phyloP scores from a whole-genome alignment of 2,797 vertebrate genomes.

The Sitta carolinensis region DNA sequence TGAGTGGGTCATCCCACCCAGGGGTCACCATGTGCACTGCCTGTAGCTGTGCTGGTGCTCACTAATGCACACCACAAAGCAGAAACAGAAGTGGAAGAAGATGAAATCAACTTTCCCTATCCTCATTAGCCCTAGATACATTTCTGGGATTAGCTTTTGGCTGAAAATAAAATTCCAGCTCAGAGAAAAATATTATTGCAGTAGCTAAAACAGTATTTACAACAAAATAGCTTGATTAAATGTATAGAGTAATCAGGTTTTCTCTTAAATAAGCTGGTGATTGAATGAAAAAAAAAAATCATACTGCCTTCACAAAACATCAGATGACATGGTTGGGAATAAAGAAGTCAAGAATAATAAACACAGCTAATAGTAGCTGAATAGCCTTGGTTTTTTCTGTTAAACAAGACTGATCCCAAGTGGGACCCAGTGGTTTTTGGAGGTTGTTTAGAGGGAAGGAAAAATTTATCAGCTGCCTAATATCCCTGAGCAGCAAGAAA shows the following conservation, averaged over 20 bases:
- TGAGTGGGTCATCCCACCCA: neutral
- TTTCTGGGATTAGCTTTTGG: neutral
- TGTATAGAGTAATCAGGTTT: conserved; percentile 14
- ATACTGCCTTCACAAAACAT: conserved; percentile 7
- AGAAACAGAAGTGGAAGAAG: neutral
- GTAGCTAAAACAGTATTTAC: neutral
- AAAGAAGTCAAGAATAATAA: conserved; percentile 36
- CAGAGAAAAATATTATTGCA: neutral
- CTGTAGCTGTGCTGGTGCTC: neutral
- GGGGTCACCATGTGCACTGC: fast-evolving
- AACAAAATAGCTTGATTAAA: conserved; percentile 14
- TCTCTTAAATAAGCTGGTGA: conserved; percentile 37
- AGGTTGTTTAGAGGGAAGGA: neutral
- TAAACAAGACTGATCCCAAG: neutral
- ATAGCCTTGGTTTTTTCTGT: neutral
- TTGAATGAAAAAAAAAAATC: neutral
- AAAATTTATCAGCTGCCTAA: neutral
- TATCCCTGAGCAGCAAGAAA: neutral
- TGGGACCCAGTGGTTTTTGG: neutral
- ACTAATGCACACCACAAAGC: neutral
- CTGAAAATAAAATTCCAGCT: neutral
- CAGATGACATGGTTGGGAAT: neutral
- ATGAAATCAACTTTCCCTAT: neutral
- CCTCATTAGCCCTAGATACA: neutral
- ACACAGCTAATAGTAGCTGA: neutral